Evolutionary conservation across 2,113 vertebrate genomes (phyloP).

Genomic region (Bettongia penicillata): DNA sequence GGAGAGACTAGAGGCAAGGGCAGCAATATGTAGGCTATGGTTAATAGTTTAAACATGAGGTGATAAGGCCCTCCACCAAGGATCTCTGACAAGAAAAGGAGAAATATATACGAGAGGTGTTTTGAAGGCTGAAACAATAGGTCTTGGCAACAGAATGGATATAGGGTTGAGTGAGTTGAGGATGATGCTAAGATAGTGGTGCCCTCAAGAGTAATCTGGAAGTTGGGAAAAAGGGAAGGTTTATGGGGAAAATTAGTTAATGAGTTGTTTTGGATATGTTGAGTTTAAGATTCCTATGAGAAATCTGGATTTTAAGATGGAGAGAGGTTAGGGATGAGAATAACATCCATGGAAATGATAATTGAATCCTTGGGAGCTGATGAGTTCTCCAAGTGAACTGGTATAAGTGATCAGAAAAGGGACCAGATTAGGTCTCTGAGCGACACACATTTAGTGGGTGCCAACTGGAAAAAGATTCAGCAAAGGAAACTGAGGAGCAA

Average conservation of each 20-base stretch:
- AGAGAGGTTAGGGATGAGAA: not conserved
- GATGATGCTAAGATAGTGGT: not conserved
- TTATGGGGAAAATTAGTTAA: not conserved
- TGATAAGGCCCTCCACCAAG: not conserved
- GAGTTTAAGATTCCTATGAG: not conserved
- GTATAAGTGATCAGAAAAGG: not conserved
- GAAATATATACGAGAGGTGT: not conserved
- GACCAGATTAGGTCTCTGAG: not conserved
- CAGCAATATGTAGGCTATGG: not conserved
- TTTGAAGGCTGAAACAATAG: not conserved
- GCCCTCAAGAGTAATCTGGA: not conserved
- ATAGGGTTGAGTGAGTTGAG: not conserved
- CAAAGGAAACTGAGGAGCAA: not conserved
- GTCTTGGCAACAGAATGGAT: not conserved
- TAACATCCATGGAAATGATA: not conserved
- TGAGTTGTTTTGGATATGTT: not conserved
- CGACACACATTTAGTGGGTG: not conserved
- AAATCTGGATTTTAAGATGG: not conserved
- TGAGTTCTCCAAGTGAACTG: not conserved
- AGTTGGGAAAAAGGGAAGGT: not conserved
- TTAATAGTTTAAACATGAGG: not conserved
- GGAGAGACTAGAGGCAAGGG: not conserved
- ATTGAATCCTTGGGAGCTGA: not conserved
- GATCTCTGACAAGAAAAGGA: not conserved
- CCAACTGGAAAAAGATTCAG: not conserved